phyloP scores from a whole-genome alignment of 1,140 invertebrate genomes.

The Sipha flava region DNA sequence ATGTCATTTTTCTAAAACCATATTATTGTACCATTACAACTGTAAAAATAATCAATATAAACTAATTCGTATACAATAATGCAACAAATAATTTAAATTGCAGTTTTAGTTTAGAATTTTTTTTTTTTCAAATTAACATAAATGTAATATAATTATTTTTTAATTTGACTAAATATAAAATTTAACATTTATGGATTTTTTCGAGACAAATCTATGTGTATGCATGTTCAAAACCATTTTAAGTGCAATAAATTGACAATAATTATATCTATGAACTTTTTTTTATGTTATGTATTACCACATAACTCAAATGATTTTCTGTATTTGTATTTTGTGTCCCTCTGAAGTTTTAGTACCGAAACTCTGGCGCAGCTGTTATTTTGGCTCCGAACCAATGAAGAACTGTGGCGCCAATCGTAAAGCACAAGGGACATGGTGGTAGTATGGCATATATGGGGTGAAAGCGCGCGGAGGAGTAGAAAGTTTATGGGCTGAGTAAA shows the following conservation, averaged over 20 bases:
- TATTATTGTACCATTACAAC: too few species aligned
- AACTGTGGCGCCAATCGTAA: conserved; percentile 28
- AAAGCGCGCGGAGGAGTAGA: not conserved
- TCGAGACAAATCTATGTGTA: too few species aligned
- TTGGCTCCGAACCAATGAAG: conserved; percentile 15
- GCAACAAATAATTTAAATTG: too few species aligned
- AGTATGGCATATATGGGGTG: not conserved
- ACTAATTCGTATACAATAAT: too few species aligned
- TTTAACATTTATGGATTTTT: too few species aligned
- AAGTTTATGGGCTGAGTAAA: not conserved
- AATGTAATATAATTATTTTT: too few species aligned
- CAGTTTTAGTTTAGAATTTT: too few species aligned
- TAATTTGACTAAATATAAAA: too few species aligned
- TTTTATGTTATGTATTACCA: not conserved
- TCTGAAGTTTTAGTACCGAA: not conserved
- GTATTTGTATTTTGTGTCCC: not conserved
- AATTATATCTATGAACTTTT: not conserved
- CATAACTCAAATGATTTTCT: not conserved
- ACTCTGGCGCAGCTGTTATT: conserved; percentile 21
- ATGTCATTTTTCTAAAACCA: too few species aligned
- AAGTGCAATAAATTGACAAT: not conserved
- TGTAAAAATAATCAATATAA: too few species aligned
- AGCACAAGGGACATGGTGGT: not conserved
- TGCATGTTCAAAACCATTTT: not conserved
- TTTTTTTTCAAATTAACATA: too few species aligned